A percentile compares a stretch with the other conserved stretches of the same genome.
These are phyloP conservation scores for Odontocerum albicorne DNA, from an alignment of 2,888 invertebrate genomes.

Conservation along the genomic window DNA sequence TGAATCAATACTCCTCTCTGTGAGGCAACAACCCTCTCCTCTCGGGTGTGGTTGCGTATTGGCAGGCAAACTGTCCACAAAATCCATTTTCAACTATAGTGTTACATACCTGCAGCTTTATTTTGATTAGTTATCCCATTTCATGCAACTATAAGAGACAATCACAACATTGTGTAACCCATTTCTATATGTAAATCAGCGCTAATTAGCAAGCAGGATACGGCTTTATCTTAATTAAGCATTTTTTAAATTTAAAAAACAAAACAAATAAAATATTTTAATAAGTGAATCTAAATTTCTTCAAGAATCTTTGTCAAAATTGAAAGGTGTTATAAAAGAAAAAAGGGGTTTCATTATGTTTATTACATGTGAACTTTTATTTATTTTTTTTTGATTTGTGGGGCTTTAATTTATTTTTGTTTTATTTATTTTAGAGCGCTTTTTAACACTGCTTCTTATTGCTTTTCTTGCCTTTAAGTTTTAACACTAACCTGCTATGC, in stretches of 20 bases:
- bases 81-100: conserved; percentile 21
- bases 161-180: conserved; percentile 1
- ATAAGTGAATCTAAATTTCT: too few species aligned
- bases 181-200: conserved; percentile 3
- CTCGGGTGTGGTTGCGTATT: background rate
- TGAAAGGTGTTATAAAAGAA: background rate
- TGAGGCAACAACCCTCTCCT: too few species aligned
- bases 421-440: conserved; percentile 7
- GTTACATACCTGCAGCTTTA: conserved; percentile 21
- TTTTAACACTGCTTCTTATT: conserved; percentile 19
- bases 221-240: background rate
- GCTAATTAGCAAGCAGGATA: conserved; percentile 1
- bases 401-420: too few species aligned
- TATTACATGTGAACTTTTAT: background rate
- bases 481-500: conserved; percentile 8
- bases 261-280: too few species aligned
- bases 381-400: too few species aligned
- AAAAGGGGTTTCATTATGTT: conserved; percentile 3
- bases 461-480: conserved; percentile 9
- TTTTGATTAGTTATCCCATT: conserved; percentile 2
- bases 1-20: too few species aligned
- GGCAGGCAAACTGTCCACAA: conserved; percentile 21
- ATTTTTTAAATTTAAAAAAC: conserved; percentile 1
- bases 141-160: conserved; percentile 7
- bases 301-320: too few species aligned